These are phyloP conservation scores for Ormyrus pomaceus DNA, from an alignment of 2,888 invertebrate genomes.

Conservation along the genomic window DNA sequence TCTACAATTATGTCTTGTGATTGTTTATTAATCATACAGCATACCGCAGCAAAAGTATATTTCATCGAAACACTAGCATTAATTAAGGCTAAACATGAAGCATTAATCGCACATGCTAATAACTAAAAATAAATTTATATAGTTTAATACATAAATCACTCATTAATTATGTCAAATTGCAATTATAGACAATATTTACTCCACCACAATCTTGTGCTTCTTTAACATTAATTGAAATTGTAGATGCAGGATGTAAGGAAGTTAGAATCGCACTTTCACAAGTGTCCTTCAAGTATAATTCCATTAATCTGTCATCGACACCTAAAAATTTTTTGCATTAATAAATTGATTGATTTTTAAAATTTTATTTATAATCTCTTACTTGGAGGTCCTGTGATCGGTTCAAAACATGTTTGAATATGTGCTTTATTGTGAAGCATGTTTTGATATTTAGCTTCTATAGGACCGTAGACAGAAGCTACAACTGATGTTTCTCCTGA, in stretches of 20 bases:
- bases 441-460: slow-evolving; percentile 86
- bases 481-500: slow-evolving; percentile 87
- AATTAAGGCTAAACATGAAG: slow-evolving; percentile 87
- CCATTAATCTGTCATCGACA: slow-evolving; percentile 84
- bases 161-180: not conserved
- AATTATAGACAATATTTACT: slow-evolving; percentile 76
- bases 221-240: slow-evolving; percentile 87
- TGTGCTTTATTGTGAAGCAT: slow-evolving; percentile 86
- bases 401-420: slow-evolving; percentile 87
- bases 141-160: slow-evolving; percentile 2
- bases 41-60: slow-evolving; percentile 87
- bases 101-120: slow-evolving; percentile 88
- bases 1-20: slow-evolving; percentile 80
- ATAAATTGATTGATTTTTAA: slow-evolving; percentile 41
- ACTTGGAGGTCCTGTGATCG: slow-evolving; percentile 82
- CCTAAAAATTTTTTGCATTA: slow-evolving; percentile 70
- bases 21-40: slow-evolving; percentile 82
- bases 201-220: slow-evolving; percentile 91
- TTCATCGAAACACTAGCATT: slow-evolving; percentile 91
- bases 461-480: slow-evolving; percentile 89
- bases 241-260: slow-evolving; percentile 87
- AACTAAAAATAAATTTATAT: slow-evolving; percentile 77
- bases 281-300: slow-evolving; percentile 85
- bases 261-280: slow-evolving; percentile 86
- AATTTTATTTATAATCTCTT: slow-evolving; percentile 57